phyloP scores from a whole-genome alignment of 92 coral and sea anemone species.

The Zoanthus gigantus region DNA sequence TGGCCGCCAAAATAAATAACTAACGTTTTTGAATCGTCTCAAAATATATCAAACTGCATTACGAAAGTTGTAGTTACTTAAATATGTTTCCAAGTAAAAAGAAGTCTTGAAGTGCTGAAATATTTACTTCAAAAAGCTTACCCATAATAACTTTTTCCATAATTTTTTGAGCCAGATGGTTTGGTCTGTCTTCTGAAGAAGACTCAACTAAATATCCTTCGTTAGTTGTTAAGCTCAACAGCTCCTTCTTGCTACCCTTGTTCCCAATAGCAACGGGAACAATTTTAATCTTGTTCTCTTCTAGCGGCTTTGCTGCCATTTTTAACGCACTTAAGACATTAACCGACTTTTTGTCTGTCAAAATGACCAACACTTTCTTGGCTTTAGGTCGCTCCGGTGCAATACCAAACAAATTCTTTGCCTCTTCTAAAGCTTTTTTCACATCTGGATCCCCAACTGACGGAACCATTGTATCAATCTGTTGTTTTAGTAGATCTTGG shows the following conservation, averaged over 20 bases:
- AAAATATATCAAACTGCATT: no score
- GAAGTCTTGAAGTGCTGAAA: no score
- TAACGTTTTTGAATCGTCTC: no score
- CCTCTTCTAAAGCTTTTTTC: conserved; percentile 63
- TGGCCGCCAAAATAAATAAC: no score
- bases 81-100: no score
- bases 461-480: conserved; percentile 55
- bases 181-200: conserved; percentile 52
- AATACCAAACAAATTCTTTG: conserved; percentile 66
- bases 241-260: conserved; percentile 42
- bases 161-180: conserved; percentile 25
- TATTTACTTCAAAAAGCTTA: not conserved
- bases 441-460: conserved; percentile 71
- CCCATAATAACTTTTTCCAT: conserved; percentile 32
- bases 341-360: conserved; percentile 48
- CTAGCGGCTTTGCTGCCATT: conserved; percentile 55
- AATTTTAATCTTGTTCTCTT: conserved; percentile 51
- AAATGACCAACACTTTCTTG: conserved; percentile 67
- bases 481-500: conserved; percentile 46
- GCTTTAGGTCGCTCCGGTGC: conserved; percentile 68
- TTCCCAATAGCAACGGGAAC: conserved; percentile 73
- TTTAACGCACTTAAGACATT: conserved; percentile 35
- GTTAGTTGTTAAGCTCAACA: conserved; percentile 39
- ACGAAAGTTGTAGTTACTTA: no score
- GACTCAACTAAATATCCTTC: conserved; percentile 45